Evolutionary conservation across 2,888 invertebrate genomes (phyloP).

Genomic region (Pardosa pseudoannulata): DNA sequence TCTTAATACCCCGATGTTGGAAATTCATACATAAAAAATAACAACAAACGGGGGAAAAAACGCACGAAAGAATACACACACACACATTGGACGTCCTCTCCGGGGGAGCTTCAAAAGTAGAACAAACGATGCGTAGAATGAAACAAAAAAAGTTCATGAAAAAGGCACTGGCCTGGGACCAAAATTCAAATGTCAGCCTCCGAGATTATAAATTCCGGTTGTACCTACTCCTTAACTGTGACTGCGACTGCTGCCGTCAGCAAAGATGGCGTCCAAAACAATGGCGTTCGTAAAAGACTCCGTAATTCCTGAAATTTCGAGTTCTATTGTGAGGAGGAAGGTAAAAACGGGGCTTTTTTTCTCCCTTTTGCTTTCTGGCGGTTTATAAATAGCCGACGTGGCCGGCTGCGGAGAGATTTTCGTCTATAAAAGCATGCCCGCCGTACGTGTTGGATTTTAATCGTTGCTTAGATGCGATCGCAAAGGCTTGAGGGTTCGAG

Average conservation of each 20-base stretch:
- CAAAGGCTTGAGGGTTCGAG: not conserved
- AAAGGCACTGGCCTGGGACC: slow-evolving; percentile 67
- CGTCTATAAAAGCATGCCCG: not conserved
- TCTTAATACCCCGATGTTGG: slow-evolving; percentile 30
- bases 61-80: no score
- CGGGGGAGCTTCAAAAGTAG: slow-evolving; percentile 52
- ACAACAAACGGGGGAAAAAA: not conserved
- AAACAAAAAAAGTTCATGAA: slow-evolving; percentile 53
- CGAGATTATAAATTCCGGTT: slow-evolving; percentile 69
- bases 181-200: slow-evolving; percentile 70
- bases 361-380: slow-evolving; percentile 15
- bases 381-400: slow-evolving; percentile 58
- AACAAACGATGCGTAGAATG: slow-evolving; percentile 70
- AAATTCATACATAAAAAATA: not conserved
- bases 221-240: slow-evolving; percentile 22
- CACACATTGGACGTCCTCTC: slow-evolving; percentile 15
- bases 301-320: slow-evolving; percentile 67
- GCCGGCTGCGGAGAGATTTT: slow-evolving; percentile 3
- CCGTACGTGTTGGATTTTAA: slow-evolving; percentile 23
- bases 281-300: slow-evolving; percentile 45
- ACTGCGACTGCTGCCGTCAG: slow-evolving; percentile 33
- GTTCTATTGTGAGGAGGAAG: slow-evolving; percentile 62
- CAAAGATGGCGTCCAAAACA: slow-evolving; percentile 39
- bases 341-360: slow-evolving; percentile 22
- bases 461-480: slow-evolving; percentile 25